Percentiles rank a stretch among this genome's conserved stretches.
Evolutionary conservation across 2,113 vertebrate species (phyloP).

Genomic region (Paradisaea rubra): DNA sequence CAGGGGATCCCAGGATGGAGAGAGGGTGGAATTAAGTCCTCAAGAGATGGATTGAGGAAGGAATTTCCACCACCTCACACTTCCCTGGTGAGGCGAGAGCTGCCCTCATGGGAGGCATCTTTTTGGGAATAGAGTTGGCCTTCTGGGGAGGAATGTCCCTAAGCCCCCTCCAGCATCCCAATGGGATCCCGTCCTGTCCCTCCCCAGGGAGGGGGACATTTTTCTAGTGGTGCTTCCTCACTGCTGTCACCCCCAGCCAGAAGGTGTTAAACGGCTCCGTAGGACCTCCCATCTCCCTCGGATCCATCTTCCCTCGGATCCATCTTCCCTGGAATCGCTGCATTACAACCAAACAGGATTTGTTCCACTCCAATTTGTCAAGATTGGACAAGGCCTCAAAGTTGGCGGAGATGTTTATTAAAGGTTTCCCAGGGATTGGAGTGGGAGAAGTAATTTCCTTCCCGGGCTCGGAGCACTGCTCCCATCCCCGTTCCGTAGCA

Average conservation of each 20-base stretch:
- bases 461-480: rapidly evolving
- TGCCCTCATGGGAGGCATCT: background rate
- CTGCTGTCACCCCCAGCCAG: background rate
- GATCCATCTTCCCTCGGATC: background rate
- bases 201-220: background rate
- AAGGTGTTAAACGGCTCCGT: rapidly evolving
- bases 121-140: background rate
- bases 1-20: background rate
- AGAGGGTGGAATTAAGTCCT: background rate
- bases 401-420: conserved; percentile 5
- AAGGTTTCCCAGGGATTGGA: conserved; percentile 40
- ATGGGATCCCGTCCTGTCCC: background rate
- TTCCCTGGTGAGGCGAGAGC: background rate
- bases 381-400: conserved; percentile 46
- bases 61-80: background rate
- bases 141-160: background rate
- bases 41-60: background rate
- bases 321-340: conserved; percentile 36
- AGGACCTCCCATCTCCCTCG: background rate
- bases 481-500: background rate
- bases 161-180: background rate
- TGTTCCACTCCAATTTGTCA: conserved; percentile 59
- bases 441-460: conserved; percentile 26
- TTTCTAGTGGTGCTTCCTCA: rapidly evolving
- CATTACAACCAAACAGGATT: conserved; percentile 60